Evolutionary conservation across 2,113 vertebrate species (phyloP).

Genomic region (Urocolius indicus): DNA sequence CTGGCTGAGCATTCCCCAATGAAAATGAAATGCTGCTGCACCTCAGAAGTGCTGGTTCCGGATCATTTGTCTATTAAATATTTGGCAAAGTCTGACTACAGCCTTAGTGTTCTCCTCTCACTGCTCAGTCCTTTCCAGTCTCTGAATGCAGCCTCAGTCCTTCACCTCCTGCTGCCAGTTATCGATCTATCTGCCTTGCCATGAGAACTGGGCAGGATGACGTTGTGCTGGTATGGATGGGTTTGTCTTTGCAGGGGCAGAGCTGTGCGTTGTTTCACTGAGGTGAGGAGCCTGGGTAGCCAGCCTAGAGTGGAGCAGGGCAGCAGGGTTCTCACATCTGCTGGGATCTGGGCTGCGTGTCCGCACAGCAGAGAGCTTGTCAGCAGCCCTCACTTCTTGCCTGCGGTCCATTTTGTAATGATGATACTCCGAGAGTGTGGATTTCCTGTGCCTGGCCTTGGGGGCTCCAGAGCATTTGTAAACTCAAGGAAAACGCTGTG

Average conservation of each 20-base stretch:
- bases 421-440: neutral
- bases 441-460: accelerated
- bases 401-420: neutral
- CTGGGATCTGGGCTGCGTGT: neutral
- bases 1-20: neutral
- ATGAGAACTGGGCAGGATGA: neutral
- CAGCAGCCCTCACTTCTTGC: neutral
- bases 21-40: slow-evolving; percentile 19
- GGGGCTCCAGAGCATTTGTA: accelerated
- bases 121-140: neutral
- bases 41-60: neutral
- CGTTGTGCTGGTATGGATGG: neutral
- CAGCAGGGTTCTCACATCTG: neutral
- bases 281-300: neutral
- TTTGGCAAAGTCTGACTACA: neutral
- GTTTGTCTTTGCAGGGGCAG: neutral
- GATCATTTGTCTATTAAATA: slow-evolving; percentile 8
- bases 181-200: neutral
- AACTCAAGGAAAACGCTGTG: neutral
- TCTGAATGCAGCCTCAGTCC: neutral
- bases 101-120: neutral
- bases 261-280: neutral
- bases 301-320: neutral
- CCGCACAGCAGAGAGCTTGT: neutral
- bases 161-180: too few relatives aligned